Evolutionary conservation across 2,888 invertebrate genomes (phyloP).

Genomic region (Cataglyphis rosenhaueri): DNA sequence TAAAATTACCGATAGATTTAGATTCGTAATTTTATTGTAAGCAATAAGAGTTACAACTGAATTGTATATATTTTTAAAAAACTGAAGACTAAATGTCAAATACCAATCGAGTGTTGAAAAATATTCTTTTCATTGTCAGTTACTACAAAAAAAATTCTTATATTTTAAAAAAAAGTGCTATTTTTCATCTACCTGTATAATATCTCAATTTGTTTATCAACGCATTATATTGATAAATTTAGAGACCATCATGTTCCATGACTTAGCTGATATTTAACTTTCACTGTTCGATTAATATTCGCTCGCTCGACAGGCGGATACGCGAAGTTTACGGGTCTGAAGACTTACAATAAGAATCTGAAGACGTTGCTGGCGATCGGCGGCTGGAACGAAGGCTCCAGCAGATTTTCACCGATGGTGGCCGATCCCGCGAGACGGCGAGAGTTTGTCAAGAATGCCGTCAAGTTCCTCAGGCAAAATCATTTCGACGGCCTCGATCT

Average conservation of each 20-base stretch:
- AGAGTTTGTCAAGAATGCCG: slow-evolving; percentile 93
- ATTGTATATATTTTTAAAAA: background rate
- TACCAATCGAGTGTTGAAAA: background rate
- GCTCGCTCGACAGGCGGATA: slow-evolving; percentile 91
- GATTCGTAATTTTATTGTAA: background rate
- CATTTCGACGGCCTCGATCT: slow-evolving; percentile 97
- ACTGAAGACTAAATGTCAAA: slow-evolving; percentile 9
- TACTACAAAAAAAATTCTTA: background rate
- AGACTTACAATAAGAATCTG: slow-evolving; percentile 96
- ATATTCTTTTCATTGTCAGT: background rate
- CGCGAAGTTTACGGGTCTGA: slow-evolving; percentile 96
- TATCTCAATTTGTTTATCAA: slow-evolving; percentile 1
- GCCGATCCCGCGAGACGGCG: slow-evolving; percentile 91
- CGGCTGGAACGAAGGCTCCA: slow-evolving; percentile 97
- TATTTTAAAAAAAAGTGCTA: background rate
- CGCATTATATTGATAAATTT: background rate
- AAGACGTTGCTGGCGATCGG: slow-evolving; percentile 97
- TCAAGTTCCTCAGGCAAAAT: slow-evolving; percentile 95
- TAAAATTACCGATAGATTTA: background rate
- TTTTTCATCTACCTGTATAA: background rate
- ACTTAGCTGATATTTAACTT: slow-evolving; percentile 42
- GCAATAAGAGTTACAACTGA: background rate
- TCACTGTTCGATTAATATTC: slow-evolving; percentile 38
- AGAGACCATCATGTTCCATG: slow-evolving; percentile 17
- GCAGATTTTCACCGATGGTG: slow-evolving; percentile 95